Evolutionary conservation across 2,888 invertebrate genomes (phyloP), one percentile per base, ranked within the genome.

Genomic region (Pantelozetes paolii): DNA sequence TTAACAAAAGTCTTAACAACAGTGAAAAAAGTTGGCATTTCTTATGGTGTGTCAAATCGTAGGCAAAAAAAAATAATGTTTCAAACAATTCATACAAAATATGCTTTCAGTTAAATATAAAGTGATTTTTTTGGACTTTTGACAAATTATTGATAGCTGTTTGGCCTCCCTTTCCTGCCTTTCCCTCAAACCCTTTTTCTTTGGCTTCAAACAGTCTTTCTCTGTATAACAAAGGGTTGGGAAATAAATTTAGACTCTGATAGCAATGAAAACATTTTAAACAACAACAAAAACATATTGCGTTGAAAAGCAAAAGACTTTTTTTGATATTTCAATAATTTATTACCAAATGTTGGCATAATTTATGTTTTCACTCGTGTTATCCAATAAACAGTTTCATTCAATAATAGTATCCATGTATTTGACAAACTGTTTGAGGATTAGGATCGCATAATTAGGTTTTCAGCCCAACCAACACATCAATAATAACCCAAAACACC

Each of bases 381-480:
- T 57, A 57, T 57, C 57, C 57, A 57, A 57, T 57, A 57, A 23
- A 57, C 30, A 9, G 15, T 57, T 57, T 28, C 23, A 57, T 57
- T 57, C 15, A 57, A 64, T 40, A 28, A 20, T 54, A 8, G 20
- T 18, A 40, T 13, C 32, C 28, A 30, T 30, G 30, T 28, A 18
- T 13, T 18, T n/a, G 5, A 6, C 40, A n/a, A 64, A 64, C 20
- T 40, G 40, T 64, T 28, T 30, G 20, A 64, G 64, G 36, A 30
- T 64, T 64, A 36, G 36, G 40, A 36, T 62, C 64, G 40, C 64
- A 64, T 64, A 64, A 64, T 64, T 64, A 64, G 30, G 64, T 64
- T 64, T 36, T 57, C n/a, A 23, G 13, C 2, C 57, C 15, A 20
- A 40, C 20, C 64, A 64, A 36, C 36, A 64, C 64, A 64, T 64